These are phyloP conservation scores for Cephonodes hylas DNA, from an alignment of 2,888 invertebrate species.

Conservation along the genomic window DNA sequence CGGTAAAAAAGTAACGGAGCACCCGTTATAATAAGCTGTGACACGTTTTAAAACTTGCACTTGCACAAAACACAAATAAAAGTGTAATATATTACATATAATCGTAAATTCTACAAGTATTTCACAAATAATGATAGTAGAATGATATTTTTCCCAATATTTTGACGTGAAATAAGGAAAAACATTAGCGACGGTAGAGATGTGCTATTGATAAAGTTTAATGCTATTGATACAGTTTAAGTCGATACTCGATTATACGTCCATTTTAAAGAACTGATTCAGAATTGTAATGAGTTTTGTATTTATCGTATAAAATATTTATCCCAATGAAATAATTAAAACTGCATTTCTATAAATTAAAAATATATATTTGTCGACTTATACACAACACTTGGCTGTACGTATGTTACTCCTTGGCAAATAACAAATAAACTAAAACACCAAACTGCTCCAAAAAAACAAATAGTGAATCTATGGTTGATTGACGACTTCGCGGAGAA, in stretches of 20 bases:
- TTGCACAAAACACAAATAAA: not conserved
- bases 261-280: too few relatives aligned
- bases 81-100: not conserved
- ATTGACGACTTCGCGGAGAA: conserved; percentile 39
- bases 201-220: too few relatives aligned
- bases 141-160: not conserved
- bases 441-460: not conserved
- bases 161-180: not conserved
- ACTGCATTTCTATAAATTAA: not conserved
- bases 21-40: conserved; percentile 34
- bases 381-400: not conserved
- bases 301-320: too few relatives aligned
- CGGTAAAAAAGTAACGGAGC: conserved; percentile 38
- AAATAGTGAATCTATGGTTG: conserved; percentile 32
- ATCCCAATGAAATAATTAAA: too few relatives aligned
- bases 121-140: not conserved
- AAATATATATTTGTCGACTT: not conserved
- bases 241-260: not conserved
- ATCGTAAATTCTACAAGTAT: not conserved
- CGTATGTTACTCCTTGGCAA: not conserved
- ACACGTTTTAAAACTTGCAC: not conserved
- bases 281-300: too few relatives aligned
- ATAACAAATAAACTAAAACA: not conserved
- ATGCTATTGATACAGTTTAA: too few relatives aligned
- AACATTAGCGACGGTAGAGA: not conserved